Evolutionary conservation across 1,140 invertebrate species (phyloP).

Genomic region (Hyles euphorbiae): DNA sequence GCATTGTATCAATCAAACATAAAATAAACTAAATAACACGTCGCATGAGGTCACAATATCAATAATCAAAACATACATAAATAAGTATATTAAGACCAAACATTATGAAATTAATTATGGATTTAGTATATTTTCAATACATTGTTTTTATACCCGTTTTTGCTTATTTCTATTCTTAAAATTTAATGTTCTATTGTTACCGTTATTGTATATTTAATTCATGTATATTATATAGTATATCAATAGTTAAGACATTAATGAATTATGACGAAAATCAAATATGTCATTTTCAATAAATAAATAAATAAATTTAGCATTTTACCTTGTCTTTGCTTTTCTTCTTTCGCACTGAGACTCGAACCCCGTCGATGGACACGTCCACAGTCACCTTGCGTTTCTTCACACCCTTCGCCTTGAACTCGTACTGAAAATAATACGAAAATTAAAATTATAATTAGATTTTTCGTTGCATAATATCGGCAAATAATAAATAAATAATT

Average conservation of each 20-base stretch:
- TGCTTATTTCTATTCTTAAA: no score
- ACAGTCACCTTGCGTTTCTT: constrained; percentile 98
- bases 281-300: background rate
- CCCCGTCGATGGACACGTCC: constrained; percentile 95
- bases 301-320: constrained; percentile 2
- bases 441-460: constrained; percentile 2
- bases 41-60: no score
- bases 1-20: no score
- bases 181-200: no score
- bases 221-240: background rate
- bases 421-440: constrained; percentile 85
- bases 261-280: background rate
- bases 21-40: no score
- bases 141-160: no score
- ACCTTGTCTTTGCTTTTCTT: constrained; percentile 45
- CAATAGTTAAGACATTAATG: background rate
- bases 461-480: no score
- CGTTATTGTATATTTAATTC: background rate
- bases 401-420: constrained; percentile 97
- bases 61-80: no score
- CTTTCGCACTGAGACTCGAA: constrained; percentile 86
- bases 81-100: no score
- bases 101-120: no score
- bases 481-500: no score
- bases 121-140: no score